phyloP scores from a whole-genome alignment of 2,797 vertebrate genomes.

The Tokudaia muenninki region DNA sequence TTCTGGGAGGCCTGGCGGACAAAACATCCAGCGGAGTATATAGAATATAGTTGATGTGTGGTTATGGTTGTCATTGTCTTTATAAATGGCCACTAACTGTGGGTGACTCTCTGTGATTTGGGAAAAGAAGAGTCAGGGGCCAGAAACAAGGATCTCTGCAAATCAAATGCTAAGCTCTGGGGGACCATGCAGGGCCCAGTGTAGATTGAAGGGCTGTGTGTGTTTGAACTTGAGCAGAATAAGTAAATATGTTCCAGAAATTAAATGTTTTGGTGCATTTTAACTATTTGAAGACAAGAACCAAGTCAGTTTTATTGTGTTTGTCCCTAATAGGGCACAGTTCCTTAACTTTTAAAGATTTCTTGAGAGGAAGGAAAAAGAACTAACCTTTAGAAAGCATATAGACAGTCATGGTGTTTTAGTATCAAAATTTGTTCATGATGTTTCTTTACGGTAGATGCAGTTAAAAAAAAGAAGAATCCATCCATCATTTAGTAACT shows the following conservation, averaged over 20 bases:
- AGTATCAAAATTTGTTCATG: not conserved
- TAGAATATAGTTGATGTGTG: rapidly evolving
- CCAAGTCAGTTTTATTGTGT: not conserved
- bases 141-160: not conserved
- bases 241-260: not conserved
- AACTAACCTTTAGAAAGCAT: not conserved
- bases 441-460: not conserved
- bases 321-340: not conserved
- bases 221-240: conserved; percentile 31
- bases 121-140: not conserved
- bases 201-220: not conserved
- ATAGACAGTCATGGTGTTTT: not conserved
- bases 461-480: not conserved
- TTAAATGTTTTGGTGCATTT: not conserved
- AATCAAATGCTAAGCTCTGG: not conserved
- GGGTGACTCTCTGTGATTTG: not conserved
- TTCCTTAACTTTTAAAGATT: not conserved
- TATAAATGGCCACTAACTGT: not conserved
- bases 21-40: too few species aligned
- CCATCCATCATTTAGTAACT: not conserved
- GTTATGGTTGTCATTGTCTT: not conserved
- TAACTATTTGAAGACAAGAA: not conserved
- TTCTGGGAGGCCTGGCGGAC: not conserved
- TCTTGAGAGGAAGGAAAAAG: conserved; percentile 5
- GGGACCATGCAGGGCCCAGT: not conserved